These are phyloP conservation scores for Ursus arctos DNA, from an alignment of 2,113 vertebrate species.

Conservation along the genomic window DNA sequence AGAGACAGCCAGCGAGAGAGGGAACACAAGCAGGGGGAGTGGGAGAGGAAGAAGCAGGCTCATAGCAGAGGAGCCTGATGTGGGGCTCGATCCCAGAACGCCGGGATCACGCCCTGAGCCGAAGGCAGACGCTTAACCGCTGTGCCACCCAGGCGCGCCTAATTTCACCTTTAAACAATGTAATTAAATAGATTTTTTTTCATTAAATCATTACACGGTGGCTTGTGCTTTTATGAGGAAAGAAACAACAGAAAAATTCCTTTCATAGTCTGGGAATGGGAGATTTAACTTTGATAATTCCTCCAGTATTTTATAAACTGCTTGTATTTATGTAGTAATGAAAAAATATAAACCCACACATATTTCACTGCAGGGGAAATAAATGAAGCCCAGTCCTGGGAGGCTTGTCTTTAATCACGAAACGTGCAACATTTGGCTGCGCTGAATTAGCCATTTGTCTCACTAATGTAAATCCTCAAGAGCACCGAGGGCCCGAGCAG, in stretches of 20 bases:
- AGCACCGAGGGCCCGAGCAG: conserved; percentile 54
- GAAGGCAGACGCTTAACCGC: no score
- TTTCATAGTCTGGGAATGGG: conserved; percentile 53
- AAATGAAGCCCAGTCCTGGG: conserved; percentile 80
- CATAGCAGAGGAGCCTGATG: no score
- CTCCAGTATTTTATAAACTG: conserved; percentile 83
- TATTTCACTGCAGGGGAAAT: conserved; percentile 86
- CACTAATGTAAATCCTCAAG: conserved; percentile 77
- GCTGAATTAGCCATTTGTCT: conserved; percentile 86
- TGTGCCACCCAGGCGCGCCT: not conserved
- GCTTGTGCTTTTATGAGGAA: not conserved
- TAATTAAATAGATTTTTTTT: conserved; percentile 41
- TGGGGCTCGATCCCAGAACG: no score
- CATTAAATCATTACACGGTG: conserved; percentile 59
- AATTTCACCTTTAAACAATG: conserved; percentile 63
- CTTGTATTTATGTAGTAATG: conserved; percentile 84
- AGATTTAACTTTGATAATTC: conserved; percentile 79
- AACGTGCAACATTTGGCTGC: conserved; percentile 82
- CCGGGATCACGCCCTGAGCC: no score
- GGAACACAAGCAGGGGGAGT: no score
- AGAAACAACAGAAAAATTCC: conserved; percentile 17
- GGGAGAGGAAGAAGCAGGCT: no score
- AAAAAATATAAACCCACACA: conserved; percentile 83
- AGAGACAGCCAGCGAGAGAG: no score
- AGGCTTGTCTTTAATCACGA: conserved; percentile 86